Conservation (phyloP, 2,888 invertebrate genomes). For the Ommatoiulus sabulosus region DNA sequence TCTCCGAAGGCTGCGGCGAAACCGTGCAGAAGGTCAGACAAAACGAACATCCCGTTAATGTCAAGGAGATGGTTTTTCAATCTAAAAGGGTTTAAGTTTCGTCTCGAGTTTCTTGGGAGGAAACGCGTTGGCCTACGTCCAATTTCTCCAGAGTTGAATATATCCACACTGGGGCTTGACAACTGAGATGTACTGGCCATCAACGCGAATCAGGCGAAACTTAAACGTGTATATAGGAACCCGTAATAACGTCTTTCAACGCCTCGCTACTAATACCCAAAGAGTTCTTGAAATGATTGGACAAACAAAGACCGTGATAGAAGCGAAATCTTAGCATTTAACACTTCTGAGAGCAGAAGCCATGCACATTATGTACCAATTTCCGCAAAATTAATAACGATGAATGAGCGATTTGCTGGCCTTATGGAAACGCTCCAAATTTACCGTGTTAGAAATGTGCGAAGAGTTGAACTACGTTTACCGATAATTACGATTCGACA, state of each 20-base stretch:
- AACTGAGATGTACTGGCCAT: conserved; percentile 32
- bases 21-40: not conserved
- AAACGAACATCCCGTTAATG: conserved; percentile 27
- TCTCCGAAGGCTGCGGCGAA: not conserved
- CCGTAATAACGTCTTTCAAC: not conserved
- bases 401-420: no score
- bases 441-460: no score
- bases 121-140: conserved; percentile 19
- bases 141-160: not conserved
- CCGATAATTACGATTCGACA: not conserved
- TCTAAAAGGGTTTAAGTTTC: conserved; percentile 45
- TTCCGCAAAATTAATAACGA: no score
- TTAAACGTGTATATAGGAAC: not conserved
- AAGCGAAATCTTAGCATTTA: not conserved
- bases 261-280: conserved; percentile 9
- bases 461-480: no score
- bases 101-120: not conserved
- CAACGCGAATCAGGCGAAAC: conserved; percentile 9
- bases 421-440: no score
- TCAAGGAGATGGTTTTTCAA: conserved; percentile 24
- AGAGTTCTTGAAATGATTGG: not conserved
- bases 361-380: no score
- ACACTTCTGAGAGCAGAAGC: not conserved
- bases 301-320: not conserved
- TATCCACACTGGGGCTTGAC: not conserved